Base-by-base conservation (phyloP, 2,888 invertebrate genomes). In the Cephus sareptanus region DNA sequence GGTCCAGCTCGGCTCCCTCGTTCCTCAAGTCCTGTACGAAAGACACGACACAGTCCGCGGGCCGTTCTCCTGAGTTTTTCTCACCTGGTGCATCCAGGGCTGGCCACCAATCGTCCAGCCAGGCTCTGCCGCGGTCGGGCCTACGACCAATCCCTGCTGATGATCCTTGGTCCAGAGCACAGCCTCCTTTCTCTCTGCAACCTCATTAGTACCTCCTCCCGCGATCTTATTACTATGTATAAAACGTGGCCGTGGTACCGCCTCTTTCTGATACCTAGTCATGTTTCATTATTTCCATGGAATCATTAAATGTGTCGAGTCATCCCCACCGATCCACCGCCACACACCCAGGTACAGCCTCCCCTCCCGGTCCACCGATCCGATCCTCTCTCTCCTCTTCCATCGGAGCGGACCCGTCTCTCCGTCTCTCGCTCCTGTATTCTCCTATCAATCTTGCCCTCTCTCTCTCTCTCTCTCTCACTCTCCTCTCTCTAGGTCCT, bases 261-360 rank as follows among this genome's bases (percentile, higher is more conserved):
- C 89, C 89, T 87, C 87, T 88, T 86, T 85, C 86, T 84, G 87
- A 89, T 87, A 86, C 85, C 83, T 83, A 85, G 84, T 89, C 88
- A 86, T 88, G 89, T 89, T 89, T 90, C 89, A 89, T 90, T 89
- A 89, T 89, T 89, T 88, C 85, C 86, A 83, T 81, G 86, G 85
- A 87, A 89, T 90, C 89, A 89, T 89, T 89, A 89, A 87, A 85
- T 84, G 83, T 81, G 79, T 81, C 82, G 87, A 83, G 84, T 86
- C 88, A 86, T 88, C 69, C 75, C 81, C 76, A 34, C 76, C 74
- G 33, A 34, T 31, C 76, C 68, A 34, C 74, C 12, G 15, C 75
- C 75, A 68, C 73, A 30, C n/a, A 15, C 34, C 4, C 34, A 74
- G 73, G 70, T 34, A 23, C 83, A 85, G 83, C 84, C 83, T 74